Evolutionary conservation across 2,797 vertebrate genomes (phyloP), one percentile per base, ranked within the genome.

Genomic region (Acanthurus tractus): DNA sequence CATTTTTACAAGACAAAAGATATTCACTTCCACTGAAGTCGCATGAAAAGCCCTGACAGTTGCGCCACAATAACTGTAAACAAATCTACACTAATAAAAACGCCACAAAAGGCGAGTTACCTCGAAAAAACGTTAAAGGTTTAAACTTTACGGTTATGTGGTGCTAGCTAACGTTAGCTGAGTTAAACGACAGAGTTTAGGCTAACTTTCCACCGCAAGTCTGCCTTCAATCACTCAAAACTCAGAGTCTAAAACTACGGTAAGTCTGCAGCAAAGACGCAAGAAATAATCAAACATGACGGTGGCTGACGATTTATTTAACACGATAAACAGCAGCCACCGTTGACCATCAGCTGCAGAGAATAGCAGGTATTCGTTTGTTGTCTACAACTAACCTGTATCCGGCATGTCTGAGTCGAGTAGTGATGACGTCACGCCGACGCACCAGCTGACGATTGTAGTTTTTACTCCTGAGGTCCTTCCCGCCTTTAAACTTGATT

Each of bases 381-480:
- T 12, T 29, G 44, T 34, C n/a, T 8, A 57, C 56, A 9, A 76
- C 80, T 25, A 61, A 71, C 77, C 66, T 76, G 68, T 36, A 13
- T 81, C 67, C 70, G 56, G 46, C 49, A 13, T 61, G 62, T 38
- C 34, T 17, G 0, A 6, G 84, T 71, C 91, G 76, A 0, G 34
- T 0, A 0, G 12, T 52, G 79, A 86, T 89, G 85, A 23, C 89
- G 91, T 89, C 83, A 84, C 2, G 12, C 0, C 0, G 0, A 46
- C 1, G 82, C 67, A 82, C 82, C 89, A 13, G 15, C 46, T 45
- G 15, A 1, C 4, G n/a, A 10, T 78, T 91, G 91, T 93, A 93
- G 91, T 92, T 84, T 71, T 63, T 66, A n/a, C 11, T 2, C 0
- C 0, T 6, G 2, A 6, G 38, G 9, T 22, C 20, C 20, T 65